Evolutionary conservation across 2,113 vertebrate genomes (phyloP).

Genomic region (Lamprologus ornatipinnis): DNA sequence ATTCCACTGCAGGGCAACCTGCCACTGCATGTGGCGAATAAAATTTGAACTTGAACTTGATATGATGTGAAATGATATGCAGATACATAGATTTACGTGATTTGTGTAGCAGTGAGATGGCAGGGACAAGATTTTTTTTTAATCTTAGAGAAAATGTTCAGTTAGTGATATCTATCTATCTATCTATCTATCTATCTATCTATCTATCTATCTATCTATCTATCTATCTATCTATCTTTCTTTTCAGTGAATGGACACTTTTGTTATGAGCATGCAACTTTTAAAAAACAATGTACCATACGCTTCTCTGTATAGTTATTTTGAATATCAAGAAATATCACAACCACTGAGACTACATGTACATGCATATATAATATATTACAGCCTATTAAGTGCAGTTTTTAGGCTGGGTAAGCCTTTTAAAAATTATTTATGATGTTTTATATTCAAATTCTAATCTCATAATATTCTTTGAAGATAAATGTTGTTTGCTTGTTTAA

Average conservation of each 20-base stretch:
- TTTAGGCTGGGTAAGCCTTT: background rate
- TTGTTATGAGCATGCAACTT: background rate
- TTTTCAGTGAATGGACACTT: background rate
- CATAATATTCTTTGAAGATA: background rate
- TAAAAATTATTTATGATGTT: background rate
- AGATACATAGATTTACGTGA: background rate
- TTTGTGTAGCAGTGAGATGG: background rate
- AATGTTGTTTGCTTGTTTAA: background rate
- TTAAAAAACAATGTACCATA: background rate
- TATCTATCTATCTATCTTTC: no score
- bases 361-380: accelerated
- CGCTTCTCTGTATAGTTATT: background rate
- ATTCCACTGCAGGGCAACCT: background rate
- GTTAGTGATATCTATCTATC: background rate
- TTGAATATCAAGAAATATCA: background rate
- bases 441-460: background rate
- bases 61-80: background rate
- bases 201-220: background rate
- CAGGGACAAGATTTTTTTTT: background rate
- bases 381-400: background rate
- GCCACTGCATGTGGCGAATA: accelerated
- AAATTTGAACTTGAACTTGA: background rate
- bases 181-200: background rate
- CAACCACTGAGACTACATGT: accelerated
- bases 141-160: background rate